These are phyloP conservation scores for Alexandromys fortis DNA, from an alignment of 2,113 vertebrate species.

Conservation along the genomic window DNA sequence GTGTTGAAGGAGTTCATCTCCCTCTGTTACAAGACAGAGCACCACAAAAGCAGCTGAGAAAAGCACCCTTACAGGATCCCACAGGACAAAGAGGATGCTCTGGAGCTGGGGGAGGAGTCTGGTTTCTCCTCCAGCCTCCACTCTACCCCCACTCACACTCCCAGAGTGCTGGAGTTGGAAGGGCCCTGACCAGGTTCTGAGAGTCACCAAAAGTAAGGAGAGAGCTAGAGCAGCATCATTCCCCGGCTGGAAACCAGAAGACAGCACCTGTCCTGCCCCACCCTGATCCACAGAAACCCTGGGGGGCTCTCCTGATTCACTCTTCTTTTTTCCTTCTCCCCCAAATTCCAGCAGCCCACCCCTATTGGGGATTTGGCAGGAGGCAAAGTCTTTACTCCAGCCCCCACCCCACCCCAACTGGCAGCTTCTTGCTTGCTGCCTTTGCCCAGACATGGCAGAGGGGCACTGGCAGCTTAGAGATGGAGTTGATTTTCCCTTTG, in stretches of 20 bases:
- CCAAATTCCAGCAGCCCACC: slow-evolving; percentile 20
- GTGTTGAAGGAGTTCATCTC: not conserved
- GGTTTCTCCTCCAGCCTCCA: not conserved
- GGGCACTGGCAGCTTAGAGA: slow-evolving; percentile 71
- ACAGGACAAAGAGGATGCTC: not conserved
- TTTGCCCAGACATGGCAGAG: slow-evolving; percentile 78
- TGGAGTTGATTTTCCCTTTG: slow-evolving; percentile 71
- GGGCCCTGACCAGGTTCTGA: not conserved
- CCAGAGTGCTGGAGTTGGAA: not conserved
- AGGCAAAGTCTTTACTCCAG: slow-evolving; percentile 45
- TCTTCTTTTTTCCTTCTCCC: not conserved
- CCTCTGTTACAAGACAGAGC: not conserved
- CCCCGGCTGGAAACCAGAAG: not conserved
- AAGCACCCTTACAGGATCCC: not conserved
- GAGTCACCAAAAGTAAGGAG: not conserved
- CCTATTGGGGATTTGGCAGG: slow-evolving; percentile 49
- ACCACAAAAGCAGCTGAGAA: not conserved
- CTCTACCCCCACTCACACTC: not conserved
- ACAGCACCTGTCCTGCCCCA: slow-evolving; percentile 32
- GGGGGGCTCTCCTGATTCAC: not conserved
- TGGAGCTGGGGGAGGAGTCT: not conserved
- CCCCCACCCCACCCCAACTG: slow-evolving; percentile 68
- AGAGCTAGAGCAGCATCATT: not conserved
- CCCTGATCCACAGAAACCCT: not conserved
- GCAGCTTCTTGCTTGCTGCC: slow-evolving; percentile 73